These are phyloP conservation scores for Drosophila arawakana DNA, from an alignment of 1,140 invertebrate genomes.

Conservation along the genomic window DNA sequence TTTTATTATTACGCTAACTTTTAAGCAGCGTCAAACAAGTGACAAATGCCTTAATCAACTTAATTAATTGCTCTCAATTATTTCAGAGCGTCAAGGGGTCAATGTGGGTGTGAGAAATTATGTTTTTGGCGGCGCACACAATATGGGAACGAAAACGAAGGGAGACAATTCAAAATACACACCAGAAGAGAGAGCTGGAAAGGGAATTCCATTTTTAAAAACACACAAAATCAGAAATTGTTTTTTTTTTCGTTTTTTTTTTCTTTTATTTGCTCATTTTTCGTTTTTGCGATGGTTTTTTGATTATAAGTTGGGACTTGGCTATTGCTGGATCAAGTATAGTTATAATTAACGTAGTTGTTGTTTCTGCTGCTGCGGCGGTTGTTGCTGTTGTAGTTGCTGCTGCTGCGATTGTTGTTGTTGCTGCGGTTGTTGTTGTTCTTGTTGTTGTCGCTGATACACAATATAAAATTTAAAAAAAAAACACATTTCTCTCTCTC, in stretches of 20 bases:
- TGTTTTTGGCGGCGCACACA: slow-evolving; percentile 20
- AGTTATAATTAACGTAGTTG: slow-evolving; percentile 48
- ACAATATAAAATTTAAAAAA: slow-evolving; percentile 72
- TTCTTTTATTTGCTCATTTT: slow-evolving; percentile 83
- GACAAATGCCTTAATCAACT: too few species aligned
- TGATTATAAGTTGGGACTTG: slow-evolving; percentile 75
- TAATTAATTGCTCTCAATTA: too few species aligned
- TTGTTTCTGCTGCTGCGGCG: slow-evolving; percentile 38
- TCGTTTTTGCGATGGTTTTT: slow-evolving; percentile 68
- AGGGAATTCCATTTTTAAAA: slow-evolving; percentile 58
- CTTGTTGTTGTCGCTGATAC: slow-evolving; percentile 52
- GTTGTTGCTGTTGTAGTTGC: slow-evolving; percentile 44
- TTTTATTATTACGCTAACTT: too few species aligned
- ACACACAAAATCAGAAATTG: slow-evolving; percentile 67
- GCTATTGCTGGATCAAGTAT: slow-evolving; percentile 59
- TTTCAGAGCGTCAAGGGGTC: background rate
- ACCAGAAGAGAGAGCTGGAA: slow-evolving; percentile 64
- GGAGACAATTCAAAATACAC: slow-evolving; percentile 79
- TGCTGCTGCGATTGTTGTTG: slow-evolving; percentile 48
- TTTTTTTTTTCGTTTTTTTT: slow-evolving; percentile 63
- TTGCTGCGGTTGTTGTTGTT: slow-evolving; percentile 16
- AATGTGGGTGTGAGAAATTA: background rate
- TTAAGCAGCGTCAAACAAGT: too few species aligned
- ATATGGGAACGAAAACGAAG: slow-evolving; percentile 37
- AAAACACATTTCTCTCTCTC: slow-evolving; percentile 55